A percentile compares a stretch with the other conserved stretches of the same genome.
Conservation (phyloP, 2,888 invertebrate species). For the Lissonota sp. region DNA sequence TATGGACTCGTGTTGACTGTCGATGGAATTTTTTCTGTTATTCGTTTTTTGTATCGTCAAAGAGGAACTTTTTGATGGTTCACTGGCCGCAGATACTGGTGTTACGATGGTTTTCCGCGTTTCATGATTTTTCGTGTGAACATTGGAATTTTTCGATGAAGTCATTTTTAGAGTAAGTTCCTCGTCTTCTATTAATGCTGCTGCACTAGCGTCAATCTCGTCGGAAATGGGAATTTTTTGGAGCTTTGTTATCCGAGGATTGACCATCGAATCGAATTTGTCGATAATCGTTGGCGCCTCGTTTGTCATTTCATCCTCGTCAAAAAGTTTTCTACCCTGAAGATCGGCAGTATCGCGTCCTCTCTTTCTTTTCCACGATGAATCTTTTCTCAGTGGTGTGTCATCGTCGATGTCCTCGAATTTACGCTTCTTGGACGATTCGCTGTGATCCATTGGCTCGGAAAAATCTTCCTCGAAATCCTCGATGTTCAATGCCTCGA, state of each 20-base stretch:
- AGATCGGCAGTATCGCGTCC: conserved; percentile 71
- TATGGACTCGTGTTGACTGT: conserved; percentile 61
- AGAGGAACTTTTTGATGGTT: no score
- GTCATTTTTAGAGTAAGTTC: conserved; percentile 29
- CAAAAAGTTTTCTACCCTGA: conserved; percentile 71
- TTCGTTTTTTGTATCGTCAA: not conserved
- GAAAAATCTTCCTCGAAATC: conserved; percentile 25
- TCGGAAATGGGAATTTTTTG: conserved; percentile 67
- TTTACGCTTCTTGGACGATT: conserved; percentile 61
- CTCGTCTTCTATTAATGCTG: conserved; percentile 81
- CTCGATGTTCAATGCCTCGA: conserved; percentile 49
- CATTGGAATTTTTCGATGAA: no score
- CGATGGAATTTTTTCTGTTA: not conserved
- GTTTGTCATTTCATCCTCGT: conserved; percentile 63
- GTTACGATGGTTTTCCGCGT: no score
- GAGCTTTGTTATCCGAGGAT: not conserved
- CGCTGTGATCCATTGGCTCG: conserved; percentile 32
- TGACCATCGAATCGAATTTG: not conserved
- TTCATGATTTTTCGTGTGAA: no score
- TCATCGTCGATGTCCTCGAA: conserved; percentile 69
- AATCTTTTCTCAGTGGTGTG: conserved; percentile 66
- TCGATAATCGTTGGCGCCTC: conserved; percentile 17
- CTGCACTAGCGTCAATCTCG: conserved; percentile 80
- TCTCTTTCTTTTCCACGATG: conserved; percentile 70
- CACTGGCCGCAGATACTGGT: no score